These are phyloP conservation scores for Stercorarius parasiticus DNA, from an alignment of 2,113 vertebrate genomes.

Conservation along the genomic window DNA sequence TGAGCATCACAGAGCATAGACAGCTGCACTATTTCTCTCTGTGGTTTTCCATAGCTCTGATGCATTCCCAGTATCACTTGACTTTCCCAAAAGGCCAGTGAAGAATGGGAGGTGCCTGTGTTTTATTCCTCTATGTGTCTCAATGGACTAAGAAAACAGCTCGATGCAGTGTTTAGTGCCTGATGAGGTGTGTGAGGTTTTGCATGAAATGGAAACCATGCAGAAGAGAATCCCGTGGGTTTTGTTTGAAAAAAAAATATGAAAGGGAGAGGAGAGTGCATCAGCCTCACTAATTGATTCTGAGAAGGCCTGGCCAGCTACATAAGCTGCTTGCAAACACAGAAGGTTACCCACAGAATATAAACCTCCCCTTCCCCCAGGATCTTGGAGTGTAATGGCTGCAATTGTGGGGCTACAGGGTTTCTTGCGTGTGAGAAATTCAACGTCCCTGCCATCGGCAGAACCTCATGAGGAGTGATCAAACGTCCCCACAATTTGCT, in stretches of 20 bases:
- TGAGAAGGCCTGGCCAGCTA: conserved; percentile 7
- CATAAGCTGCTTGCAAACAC: not conserved
- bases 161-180: conserved; percentile 7
- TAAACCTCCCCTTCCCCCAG: not conserved
- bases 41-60: not conserved
- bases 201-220: conserved; percentile 30
- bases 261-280: conserved; percentile 1
- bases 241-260: not conserved
- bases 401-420: not conserved
- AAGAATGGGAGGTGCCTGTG: not conserved
- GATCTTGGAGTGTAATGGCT: not conserved
- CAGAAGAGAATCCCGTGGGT: not conserved
- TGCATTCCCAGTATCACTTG: not conserved
- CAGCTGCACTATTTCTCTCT: not conserved
- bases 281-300: conserved; percentile 46
- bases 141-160: conserved; percentile 13
- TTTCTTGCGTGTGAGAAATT: not conserved
- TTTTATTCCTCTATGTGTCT: not conserved
- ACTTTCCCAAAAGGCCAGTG: not conserved
- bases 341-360: not conserved
- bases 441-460: not conserved
- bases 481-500: not conserved
- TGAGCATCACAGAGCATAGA: not conserved
- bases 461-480: not conserved
- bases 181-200: conserved; percentile 35